These are phyloP conservation scores for Heliconius himera DNA, from an alignment of 1,140 invertebrate species.

Conservation along the genomic window DNA sequence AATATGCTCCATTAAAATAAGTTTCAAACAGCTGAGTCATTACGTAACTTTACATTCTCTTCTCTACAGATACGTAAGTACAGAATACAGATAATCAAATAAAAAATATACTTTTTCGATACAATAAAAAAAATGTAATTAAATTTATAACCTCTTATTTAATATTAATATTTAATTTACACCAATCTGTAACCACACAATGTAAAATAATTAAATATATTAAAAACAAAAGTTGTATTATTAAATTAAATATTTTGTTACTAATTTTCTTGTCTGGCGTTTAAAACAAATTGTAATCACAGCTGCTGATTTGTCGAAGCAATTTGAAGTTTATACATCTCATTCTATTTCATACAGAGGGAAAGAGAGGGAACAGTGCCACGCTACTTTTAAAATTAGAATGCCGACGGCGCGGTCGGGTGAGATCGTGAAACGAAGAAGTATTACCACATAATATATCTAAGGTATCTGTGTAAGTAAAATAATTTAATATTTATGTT, in stretches of 20 bases:
- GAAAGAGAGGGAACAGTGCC: not conserved
- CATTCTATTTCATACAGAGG: not conserved
- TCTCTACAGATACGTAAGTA: too few species aligned
- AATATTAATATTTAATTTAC: too few species aligned
- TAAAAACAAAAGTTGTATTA: not conserved
- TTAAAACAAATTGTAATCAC: slow-evolving; percentile 11
- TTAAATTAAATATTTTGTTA: not conserved
- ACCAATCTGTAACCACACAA: too few species aligned
- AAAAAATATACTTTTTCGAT: too few species aligned
- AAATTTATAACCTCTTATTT: too few species aligned
- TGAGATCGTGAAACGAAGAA: slow-evolving; percentile 1
- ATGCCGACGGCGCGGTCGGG: slow-evolving; percentile 6
- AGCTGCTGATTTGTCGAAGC: slow-evolving; percentile 24
- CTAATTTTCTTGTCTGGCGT: not conserved
- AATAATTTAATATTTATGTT: too few species aligned
- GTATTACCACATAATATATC: not conserved
- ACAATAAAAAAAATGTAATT: too few species aligned
- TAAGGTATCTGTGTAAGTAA: too few species aligned
- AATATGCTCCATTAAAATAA: too few species aligned
- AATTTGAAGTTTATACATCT: not conserved
- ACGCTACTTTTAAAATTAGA: slow-evolving; percentile 4
- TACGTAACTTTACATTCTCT: too few species aligned
- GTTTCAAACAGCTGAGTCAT: too few species aligned
- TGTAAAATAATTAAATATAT: not conserved
- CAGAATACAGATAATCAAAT: too few species aligned